Percentiles rank a stretch among this genome's conserved stretches.
Evolutionary conservation across 2,797 vertebrate species (phyloP).

Genomic region (Triplophysa bombifrons): DNA sequence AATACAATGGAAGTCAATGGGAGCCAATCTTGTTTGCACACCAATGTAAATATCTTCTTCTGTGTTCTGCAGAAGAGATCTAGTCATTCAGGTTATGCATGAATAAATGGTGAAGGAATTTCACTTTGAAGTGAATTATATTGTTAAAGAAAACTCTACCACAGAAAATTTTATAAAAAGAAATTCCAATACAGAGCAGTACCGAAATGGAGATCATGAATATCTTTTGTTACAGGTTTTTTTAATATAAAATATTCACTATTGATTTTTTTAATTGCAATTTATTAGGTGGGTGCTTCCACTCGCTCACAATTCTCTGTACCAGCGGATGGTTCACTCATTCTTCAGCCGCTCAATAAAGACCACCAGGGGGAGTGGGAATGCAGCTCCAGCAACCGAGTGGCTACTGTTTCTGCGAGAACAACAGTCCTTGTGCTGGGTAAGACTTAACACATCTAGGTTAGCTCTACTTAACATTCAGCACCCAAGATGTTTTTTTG

Average conservation of each 20-base stretch:
- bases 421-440: constrained; percentile 86
- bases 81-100: no score
- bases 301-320: constrained; percentile 73
- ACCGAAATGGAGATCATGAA: not conserved
- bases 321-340: constrained; percentile 81
- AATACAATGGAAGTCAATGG: no score
- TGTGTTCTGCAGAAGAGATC: no score
- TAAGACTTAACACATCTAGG: constrained; percentile 65
- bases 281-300: constrained; percentile 72
- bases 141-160: no score
- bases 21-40: no score
- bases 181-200: not conserved
- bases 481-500: not conserved
- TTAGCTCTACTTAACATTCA: not conserved
- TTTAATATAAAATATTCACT: not conserved
- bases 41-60: no score
- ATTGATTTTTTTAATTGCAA: constrained; percentile 26
- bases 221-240: not conserved
- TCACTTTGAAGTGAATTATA: no score
- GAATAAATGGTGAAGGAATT: no score
- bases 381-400: constrained; percentile 81
- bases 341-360: constrained; percentile 83
- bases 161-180: no score
- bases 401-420: constrained; percentile 76
- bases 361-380: constrained; percentile 91